Evolutionary conservation across 1,140 invertebrate genomes (phyloP).

Genomic region (Brachionus asplanchnoidis): DNA sequence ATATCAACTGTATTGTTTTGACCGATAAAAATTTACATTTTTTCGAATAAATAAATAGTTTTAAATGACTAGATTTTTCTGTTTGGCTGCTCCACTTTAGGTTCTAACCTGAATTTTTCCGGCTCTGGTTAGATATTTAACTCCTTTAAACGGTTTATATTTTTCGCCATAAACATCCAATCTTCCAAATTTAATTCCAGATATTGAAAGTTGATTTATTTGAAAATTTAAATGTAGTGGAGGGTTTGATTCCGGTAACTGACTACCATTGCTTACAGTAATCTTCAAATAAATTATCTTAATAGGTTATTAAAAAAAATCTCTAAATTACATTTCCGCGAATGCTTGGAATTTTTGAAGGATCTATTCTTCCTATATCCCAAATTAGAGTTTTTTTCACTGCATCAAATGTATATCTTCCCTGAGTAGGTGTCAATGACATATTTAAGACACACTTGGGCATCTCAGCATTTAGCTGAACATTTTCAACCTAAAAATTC

Average conservation of each 20-base stretch:
- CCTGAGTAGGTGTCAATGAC: constrained; percentile 84
- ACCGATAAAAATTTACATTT: constrained; percentile 13
- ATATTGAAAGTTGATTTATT: constrained; percentile 91
- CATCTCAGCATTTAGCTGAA: constrained; percentile 89
- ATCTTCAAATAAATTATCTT: neutral
- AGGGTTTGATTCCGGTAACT: constrained; percentile 47
- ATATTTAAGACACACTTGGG: constrained; percentile 96
- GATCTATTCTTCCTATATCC: constrained; percentile 93
- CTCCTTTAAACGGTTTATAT: constrained; percentile 99
- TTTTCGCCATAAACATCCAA: constrained; percentile 98
- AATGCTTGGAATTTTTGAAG: constrained; percentile 79
- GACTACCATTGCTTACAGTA: constrained; percentile 46
- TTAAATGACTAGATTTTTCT: constrained; percentile 40
- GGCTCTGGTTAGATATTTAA: constrained; percentile 97
- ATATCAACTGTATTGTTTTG: neutral
- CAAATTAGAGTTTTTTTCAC: constrained; percentile 85
- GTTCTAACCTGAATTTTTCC: constrained; percentile 96
- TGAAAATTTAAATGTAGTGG: constrained; percentile 69
- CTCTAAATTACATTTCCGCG: constrained; percentile 71
- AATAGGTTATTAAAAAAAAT: too few relatives aligned
- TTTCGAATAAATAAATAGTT: neutral
- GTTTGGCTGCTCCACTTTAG: constrained; percentile 59
- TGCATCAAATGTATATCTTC: constrained; percentile 95
- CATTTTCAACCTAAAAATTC: constrained; percentile 66
- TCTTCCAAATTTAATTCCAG: constrained; percentile 92